Evolutionary conservation across 2,113 vertebrate species (phyloP).

Genomic region (Speoplatyrhinus poulsoni): DNA sequence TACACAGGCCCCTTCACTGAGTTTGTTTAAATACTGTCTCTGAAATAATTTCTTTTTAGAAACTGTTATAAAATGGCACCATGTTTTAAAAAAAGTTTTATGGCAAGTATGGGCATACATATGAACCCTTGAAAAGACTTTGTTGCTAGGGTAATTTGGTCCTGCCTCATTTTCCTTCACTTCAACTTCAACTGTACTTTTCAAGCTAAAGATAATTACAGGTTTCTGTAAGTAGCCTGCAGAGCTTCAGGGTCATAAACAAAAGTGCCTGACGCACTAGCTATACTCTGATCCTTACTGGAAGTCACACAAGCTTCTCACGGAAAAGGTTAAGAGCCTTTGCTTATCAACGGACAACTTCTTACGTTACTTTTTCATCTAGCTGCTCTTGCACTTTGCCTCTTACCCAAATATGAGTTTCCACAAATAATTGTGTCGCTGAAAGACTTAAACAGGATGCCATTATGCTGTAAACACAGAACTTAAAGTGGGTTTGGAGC

Average conservation of each 20-base stretch:
- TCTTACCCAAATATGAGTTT: conserved; percentile 44
- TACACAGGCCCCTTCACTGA: background rate
- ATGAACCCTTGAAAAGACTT: conserved; percentile 7
- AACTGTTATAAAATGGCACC: background rate
- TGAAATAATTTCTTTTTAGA: background rate
- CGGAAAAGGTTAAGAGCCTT: conserved; percentile 12
- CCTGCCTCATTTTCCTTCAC: conserved; percentile 33
- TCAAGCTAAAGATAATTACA: conserved; percentile 67
- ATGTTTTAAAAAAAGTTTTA: too few relatives aligned
- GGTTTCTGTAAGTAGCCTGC: conserved; percentile 55
- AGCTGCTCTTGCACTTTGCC: conserved; percentile 25
- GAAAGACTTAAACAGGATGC: conserved; percentile 72
- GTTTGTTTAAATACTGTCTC: background rate
- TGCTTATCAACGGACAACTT: conserved; percentile 5
- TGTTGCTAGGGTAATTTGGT: conserved; percentile 15
- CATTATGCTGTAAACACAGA: conserved; percentile 80
- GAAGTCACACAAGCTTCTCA: background rate
- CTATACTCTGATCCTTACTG: conserved; percentile 13
- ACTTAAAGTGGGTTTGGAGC: conserved; percentile 85
- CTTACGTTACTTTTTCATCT: conserved; percentile 42
- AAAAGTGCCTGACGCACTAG: conserved; percentile 44
- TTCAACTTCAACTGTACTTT: conserved; percentile 56
- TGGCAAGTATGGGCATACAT: too few relatives aligned
- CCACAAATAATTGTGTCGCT: conserved; percentile 63
- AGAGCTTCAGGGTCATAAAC: conserved; percentile 59